Evolutionary conservation across 1,140 invertebrate genomes (phyloP), one percentile per base, ranked within the genome.

Genomic region (Meloidogyne hapla): DNA sequence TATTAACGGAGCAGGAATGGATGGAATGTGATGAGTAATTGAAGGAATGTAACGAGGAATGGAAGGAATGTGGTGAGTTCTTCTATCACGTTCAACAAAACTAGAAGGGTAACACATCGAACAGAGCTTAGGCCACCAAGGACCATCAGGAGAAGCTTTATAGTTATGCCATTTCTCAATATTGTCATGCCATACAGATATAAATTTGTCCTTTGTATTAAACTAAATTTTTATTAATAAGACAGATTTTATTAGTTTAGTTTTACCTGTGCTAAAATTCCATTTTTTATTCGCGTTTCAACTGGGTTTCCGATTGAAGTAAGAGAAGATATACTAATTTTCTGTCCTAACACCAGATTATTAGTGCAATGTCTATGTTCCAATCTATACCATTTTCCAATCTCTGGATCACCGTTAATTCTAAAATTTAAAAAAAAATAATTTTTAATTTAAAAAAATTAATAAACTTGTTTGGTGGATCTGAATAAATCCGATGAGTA

Each of bases 341-440:
- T 56, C n/a, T 56, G 48, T 1, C 48, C 48, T 8, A n/a, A n/a
- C n/a, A 8, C 48, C 18, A 56, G n/a, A 56, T 18, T n/a, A 56
- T n/a, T 56, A n/a, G 48, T n/a, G 48, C 6, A 56, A 1, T 56
- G 48, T n/a, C n/a, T 56, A 9, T 56, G 48, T 56, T 56, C n/a
- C 48, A 56, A n/a, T 56, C n/a, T 56, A 56, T 56, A 56, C 48
- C 48, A 56, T 56, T 56, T 56, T n/a, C 48, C 48, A 56, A 56
- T n/a, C 8, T 56, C 4, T n/a, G 48, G 48, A 56, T n/a, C n/a
- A 6, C 48, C 48, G n/a, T 6, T n/a, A 56, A 56, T 56, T 5
- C 48, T 56, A 56, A 56, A 56, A 56, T n/a, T 56, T n/a, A n/a
- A n/a, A 6, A 21, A 56, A 56, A 56, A n/a, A n/a, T n/a, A 15